Evolutionary conservation across 1,140 invertebrate genomes (phyloP).

Genomic region (Laupala kohalensis): DNA sequence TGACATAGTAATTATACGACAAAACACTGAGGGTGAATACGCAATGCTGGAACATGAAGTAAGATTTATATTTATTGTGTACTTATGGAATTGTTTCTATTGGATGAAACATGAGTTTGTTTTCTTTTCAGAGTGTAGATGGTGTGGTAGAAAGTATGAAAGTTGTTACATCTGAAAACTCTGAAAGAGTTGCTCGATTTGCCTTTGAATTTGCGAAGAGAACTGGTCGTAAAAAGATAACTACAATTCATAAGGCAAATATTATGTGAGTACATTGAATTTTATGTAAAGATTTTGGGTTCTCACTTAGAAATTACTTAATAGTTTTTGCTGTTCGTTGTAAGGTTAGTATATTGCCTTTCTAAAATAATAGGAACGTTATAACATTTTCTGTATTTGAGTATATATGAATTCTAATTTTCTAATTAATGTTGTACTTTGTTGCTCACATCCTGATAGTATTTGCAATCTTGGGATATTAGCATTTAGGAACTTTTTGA

Average conservation of each 20-base stretch:
- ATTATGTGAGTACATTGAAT: constrained; percentile 59
- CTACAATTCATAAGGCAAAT: constrained; percentile 97
- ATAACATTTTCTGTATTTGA: constrained; percentile 1
- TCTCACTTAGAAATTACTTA: too few relatives aligned
- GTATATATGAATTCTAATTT: too few relatives aligned
- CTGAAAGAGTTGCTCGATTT: constrained; percentile 84
- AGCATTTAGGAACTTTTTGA: too few relatives aligned
- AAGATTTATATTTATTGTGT: constrained; percentile 15
- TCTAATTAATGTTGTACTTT: too few relatives aligned
- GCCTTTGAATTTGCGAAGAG: constrained; percentile 90
- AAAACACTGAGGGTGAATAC: constrained; percentile 93
- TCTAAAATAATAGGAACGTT: not conserved
- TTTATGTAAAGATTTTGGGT: too few relatives aligned
- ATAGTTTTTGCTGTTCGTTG: too few relatives aligned
- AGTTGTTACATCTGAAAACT: constrained; percentile 84
- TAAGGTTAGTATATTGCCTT: too few relatives aligned
- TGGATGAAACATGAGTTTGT: not conserved
- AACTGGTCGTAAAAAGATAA: constrained; percentile 82
- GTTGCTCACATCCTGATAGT: too few relatives aligned
- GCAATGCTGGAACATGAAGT: constrained; percentile 93
- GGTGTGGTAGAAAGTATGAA: constrained; percentile 97
- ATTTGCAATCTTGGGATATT: too few relatives aligned
- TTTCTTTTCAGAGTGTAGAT: constrained; percentile 48
- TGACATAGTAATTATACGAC: constrained; percentile 85
- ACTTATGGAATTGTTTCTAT: not conserved